A percentile compares a stretch with the other conserved stretches of the same genome.
phyloP scores from a whole-genome alignment of 2,797 vertebrate genomes.

The Chaetodon trifasciatus region DNA sequence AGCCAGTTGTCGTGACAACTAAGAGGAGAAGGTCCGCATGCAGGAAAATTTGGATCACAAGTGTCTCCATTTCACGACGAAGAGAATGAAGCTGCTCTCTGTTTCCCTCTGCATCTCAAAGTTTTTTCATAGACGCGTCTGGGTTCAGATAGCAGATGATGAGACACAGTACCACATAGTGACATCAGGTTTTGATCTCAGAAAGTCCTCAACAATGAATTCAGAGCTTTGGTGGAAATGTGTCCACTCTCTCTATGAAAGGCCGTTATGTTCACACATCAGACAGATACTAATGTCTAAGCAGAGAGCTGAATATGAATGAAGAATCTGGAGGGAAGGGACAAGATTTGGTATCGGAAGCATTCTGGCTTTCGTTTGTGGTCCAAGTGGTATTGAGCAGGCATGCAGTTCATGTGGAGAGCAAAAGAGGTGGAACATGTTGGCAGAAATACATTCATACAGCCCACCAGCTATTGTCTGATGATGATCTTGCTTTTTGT shows the following conservation, averaged over 20 bases:
- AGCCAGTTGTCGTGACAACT: slow-evolving; percentile 71
- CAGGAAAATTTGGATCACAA: slow-evolving; percentile 53
- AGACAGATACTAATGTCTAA: neutral
- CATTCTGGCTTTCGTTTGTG: too few species aligned
- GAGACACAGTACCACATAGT: slow-evolving; percentile 3
- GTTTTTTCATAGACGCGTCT: neutral
- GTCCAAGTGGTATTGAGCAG: too few species aligned
- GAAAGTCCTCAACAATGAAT: slow-evolving; percentile 20
- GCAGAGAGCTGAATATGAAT: too few species aligned
- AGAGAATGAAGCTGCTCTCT: neutral
- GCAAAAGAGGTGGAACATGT: too few species aligned
- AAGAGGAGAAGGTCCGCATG: slow-evolving; percentile 74
- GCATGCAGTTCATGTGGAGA: too few species aligned
- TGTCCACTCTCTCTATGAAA: neutral
- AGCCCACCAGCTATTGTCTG: too few species aligned
- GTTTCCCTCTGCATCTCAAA: slow-evolving; percentile 9
- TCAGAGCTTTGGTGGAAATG: slow-evolving; percentile 15
- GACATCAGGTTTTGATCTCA: neutral
- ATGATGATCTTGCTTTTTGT: too few species aligned
- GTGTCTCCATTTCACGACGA: slow-evolving; percentile 8
- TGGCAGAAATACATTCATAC: too few species aligned
- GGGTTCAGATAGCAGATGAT: neutral
- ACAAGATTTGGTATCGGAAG: too few species aligned
- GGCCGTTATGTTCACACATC: neutral
- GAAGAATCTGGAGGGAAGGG: too few species aligned